A percentile compares a stretch with the other conserved stretches of the same genome.
These are phyloP conservation scores for Melieria crassipennis DNA, from an alignment of 2,888 invertebrate species.

Conservation along the genomic window DNA sequence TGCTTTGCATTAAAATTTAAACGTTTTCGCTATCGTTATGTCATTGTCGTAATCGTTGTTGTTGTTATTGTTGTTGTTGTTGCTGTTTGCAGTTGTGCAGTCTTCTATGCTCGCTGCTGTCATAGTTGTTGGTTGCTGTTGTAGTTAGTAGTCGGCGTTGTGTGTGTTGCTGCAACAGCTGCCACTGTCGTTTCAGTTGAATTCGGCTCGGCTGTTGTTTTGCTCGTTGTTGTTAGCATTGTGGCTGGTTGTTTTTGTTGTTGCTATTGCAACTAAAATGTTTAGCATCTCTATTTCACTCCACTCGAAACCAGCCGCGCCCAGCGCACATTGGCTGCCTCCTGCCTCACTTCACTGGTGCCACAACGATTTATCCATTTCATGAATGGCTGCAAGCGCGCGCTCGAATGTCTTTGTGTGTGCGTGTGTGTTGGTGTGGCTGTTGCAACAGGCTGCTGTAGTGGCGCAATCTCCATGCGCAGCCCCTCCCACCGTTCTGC, in stretches of 20 bases:
- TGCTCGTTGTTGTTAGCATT: conserved; percentile 55
- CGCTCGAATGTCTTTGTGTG: not conserved
- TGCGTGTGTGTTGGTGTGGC: not conserved
- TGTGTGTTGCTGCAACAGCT: conserved; percentile 34
- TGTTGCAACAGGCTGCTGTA: conserved; percentile 12
- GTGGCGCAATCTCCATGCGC: no score
- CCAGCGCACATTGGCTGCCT: not conserved
- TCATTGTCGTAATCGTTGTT: not conserved
- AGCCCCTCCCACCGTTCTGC: no score
- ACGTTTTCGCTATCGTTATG: conserved; percentile 43
- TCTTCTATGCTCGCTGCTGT: no score
- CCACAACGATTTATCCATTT: conserved; percentile 10
- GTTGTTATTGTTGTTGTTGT: no score
- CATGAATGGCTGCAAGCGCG: conserved; percentile 10
- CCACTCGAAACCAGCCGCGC: no score
- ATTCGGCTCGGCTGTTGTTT: conserved; percentile 28
- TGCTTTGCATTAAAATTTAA: conserved; percentile 51
- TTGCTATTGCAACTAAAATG: conserved; percentile 41
- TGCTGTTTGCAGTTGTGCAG: no score
- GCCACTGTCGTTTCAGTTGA: conserved; percentile 9
- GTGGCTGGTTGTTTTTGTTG: conserved; percentile 33
- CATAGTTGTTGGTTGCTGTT: conserved; percentile 24
- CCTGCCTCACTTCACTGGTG: not conserved
- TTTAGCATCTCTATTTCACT: conserved; percentile 19
- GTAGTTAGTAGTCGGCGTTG: conserved; percentile 34